Base-by-base conservation (phyloP, 2,888 invertebrate genomes). In the Ennomos quercinarius region DNA sequence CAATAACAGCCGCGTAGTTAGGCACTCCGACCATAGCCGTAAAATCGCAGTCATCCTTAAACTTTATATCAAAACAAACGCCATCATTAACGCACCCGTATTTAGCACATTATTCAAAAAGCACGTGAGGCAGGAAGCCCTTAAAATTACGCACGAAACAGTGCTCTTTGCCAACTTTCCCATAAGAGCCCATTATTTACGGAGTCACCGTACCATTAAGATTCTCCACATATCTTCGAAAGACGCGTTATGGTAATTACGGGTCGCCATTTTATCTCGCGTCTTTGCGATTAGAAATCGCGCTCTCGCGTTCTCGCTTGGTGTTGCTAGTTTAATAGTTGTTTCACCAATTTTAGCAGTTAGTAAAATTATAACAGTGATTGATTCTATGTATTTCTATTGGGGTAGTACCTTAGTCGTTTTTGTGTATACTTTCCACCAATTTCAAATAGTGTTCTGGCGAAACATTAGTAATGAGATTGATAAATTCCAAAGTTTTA, bases 111-210 rank as follows among this genome's bases (percentile, higher is more conserved):
- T 89, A 90, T 89, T 90, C 85, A 87, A 84, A 89, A 86, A 88
- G 89, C 90, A 89, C 88, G 87, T 87, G 86, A 86, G 85, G 75
- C 86, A 79, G 79, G 87, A 85, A 83, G 75, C 89, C 90, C 86
- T 90, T 89, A 89, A 90, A 91, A 91, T 91, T 91, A 91, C 89
- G 88, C 86, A 88, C 89, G 90, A 91, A 90, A 91, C 91, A 91
- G 84, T 89, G 90, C 89, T 89, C 89, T 88, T 86, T 86, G 86
- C 86, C 86, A 92, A 92, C 86, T 92, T 92, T 91, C 90, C 89
- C 90, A 91, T 90, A 92, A 91, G 91, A 91, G 91, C 86, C 91
- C 90, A 92, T 92, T 91, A 92, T 92, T 92, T 91, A 91, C 90
- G 86, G 74, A 91, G 87, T 86, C 87, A 91, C 87, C 87, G 91